Base-by-base conservation (phyloP, 2,113 vertebrate species). In the Ceratotherium simum region DNA sequence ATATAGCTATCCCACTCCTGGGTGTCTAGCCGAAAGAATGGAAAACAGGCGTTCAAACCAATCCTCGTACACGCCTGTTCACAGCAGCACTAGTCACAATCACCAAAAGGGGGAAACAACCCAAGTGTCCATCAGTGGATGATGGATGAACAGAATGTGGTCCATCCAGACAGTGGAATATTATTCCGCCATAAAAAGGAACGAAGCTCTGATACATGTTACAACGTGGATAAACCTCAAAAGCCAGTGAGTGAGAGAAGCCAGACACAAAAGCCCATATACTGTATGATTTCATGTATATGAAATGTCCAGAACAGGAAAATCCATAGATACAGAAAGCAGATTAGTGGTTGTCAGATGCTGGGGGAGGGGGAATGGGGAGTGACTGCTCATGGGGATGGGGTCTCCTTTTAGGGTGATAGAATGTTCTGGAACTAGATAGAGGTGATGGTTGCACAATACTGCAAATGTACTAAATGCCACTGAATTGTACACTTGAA, bases 221-320 rank as follows among this genome's bases (percentile, higher is more conserved):
- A 8, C 67, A 12, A 13, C 4, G 1, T 2, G 29, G 29, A 13
- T 20, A 23, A 70, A 39, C 33, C 69, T 20, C 4, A 48, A 48
- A 48, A 20, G 48, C 8, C 25, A 0, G 4, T 27, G 36, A 16
- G 58, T 5, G 69, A 67, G 8, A n/a, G 60, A 56, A 21, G 67
- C 67, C 75, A 39, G 46, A 58, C 23, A 3, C 18, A 31, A 3
- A 75, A 39, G 48, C 42, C n/a, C 39, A 11, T 42, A 1, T 0
- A 0, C 6, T 2, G 11, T 51, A 3, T 23, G 70, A 39, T 23
- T 2, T 33, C 21, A 17, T 5, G 17, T 16, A 5, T 6, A 17
- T 13, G 62, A 70, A n/a, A 21, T 1, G 17, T 39, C 51, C 39
- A 14, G 60, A 70, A 42, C 33, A 54, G 46, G 36, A 13, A 31